Percentiles rank a stretch among this genome's conserved stretches.
Evolutionary conservation across 2,113 vertebrate genomes (phyloP).

Genomic region (Pholis gunnellus): DNA sequence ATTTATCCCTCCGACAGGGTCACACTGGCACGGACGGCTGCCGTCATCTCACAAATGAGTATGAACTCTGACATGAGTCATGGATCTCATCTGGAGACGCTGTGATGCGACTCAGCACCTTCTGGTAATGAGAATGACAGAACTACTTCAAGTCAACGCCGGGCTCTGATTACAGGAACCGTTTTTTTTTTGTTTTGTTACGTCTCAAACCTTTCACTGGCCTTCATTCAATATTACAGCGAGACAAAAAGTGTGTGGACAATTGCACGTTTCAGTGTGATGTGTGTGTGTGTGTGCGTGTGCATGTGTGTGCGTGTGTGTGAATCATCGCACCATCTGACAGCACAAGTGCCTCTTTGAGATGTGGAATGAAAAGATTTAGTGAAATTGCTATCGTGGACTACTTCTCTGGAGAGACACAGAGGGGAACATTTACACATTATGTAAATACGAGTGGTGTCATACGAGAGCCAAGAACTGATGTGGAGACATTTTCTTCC

Average conservation of each 20-base stretch:
- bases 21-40: slow-evolving; percentile 2
- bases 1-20: slow-evolving; percentile 42
- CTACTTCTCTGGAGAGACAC: slow-evolving; percentile 6
- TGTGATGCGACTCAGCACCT: slow-evolving; percentile 37
- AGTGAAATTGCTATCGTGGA: slow-evolving; percentile 32
- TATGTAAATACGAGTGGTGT: slow-evolving; percentile 11
- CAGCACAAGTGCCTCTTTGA: slow-evolving; percentile 50
- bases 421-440: slow-evolving; percentile 14
- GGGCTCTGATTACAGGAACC: slow-evolving; percentile 27
- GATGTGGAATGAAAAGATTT: slow-evolving; percentile 44
- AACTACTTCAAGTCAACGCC: slow-evolving; percentile 14
- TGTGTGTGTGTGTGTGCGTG: slow-evolving; percentile 59
- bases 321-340: slow-evolving; percentile 78
- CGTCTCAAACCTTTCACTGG: slow-evolving; percentile 50
- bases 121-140: slow-evolving; percentile 52
- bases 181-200: slow-evolving; percentile 11
- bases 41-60: slow-evolving; percentile 42
- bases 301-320: slow-evolving; percentile 52
- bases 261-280: slow-evolving; percentile 53
- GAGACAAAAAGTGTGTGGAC: slow-evolving; percentile 58
- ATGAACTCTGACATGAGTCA: slow-evolving; percentile 52
- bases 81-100: slow-evolving; percentile 45
- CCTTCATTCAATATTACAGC: slow-evolving; percentile 37
- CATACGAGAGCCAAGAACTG: background rate
- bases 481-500: background rate